Evolutionary conservation across 2,888 invertebrate species (phyloP).

Genomic region (Trichopoda pennipes): DNA sequence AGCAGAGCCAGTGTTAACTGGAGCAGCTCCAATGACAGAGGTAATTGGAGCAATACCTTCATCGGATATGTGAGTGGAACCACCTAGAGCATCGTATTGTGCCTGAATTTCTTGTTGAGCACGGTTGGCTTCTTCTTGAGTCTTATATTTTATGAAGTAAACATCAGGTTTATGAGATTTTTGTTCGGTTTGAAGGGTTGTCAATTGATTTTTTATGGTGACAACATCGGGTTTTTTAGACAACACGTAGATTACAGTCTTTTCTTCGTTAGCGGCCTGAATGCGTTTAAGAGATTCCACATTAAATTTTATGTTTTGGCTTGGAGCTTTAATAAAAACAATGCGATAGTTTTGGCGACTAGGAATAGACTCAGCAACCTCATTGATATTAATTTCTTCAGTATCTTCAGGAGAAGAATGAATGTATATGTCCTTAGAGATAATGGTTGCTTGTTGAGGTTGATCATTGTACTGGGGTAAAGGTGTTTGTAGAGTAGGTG

Average conservation of each 20-base stretch:
- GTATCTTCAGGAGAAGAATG: constrained; percentile 79
- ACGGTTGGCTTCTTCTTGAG: constrained; percentile 78
- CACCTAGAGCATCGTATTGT: constrained; percentile 79
- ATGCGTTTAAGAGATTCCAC: constrained; percentile 77
- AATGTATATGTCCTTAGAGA: constrained; percentile 78
- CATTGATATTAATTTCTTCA: constrained; percentile 72
- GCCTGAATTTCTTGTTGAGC: constrained; percentile 80
- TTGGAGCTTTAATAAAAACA: constrained; percentile 80
- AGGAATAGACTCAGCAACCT: constrained; percentile 73
- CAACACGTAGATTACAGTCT: constrained; percentile 80
- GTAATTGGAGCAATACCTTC: constrained; percentile 78
- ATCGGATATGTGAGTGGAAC: constrained; percentile 79
- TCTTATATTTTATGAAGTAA: constrained; percentile 81
- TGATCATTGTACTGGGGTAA: constrained; percentile 42
- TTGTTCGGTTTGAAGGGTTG: constrained; percentile 79
- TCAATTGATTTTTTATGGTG: constrained; percentile 84
- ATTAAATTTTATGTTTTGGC: constrained; percentile 79
- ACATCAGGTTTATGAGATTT: constrained; percentile 80
- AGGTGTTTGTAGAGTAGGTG: too few species aligned
- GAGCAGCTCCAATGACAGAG: constrained; percentile 69
- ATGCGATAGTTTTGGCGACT: constrained; percentile 80
- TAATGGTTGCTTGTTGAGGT: constrained; percentile 71
- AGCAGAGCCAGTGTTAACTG: neutral
- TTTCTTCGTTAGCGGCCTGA: constrained; percentile 78
- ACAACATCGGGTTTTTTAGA: constrained; percentile 79